Percentiles rank a stretch among this genome's conserved stretches.
phyloP scores from a whole-genome alignment of 2,797 vertebrate genomes.

The Muraenolepis orangiensis region DNA sequence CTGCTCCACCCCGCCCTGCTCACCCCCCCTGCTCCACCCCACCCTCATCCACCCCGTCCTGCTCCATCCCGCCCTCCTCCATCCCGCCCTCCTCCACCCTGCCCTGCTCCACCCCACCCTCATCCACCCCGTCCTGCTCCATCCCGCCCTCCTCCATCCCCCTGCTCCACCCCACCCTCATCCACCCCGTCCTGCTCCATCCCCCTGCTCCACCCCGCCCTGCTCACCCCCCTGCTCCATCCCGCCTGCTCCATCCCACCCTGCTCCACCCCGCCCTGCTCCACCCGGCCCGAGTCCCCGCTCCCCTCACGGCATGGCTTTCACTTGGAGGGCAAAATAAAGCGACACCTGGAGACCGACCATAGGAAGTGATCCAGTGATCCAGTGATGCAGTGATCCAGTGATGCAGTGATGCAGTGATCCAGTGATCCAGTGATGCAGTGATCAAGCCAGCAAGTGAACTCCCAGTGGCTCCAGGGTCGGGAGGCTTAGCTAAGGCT shows the following conservation, averaged over 20 bases:
- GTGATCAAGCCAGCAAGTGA: too few relatives aligned
- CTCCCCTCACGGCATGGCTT: constrained; percentile 17
- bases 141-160: background rate
- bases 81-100: too few relatives aligned
- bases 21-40: constrained; percentile 31
- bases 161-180: constrained; percentile 43
- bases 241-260: constrained; percentile 49
- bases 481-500: background rate
- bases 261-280: constrained; percentile 59
- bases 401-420: too few relatives aligned
- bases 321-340: constrained; percentile 61
- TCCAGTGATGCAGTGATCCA: too few relatives aligned
- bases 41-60: constrained; percentile 57
- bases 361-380: too few relatives aligned
- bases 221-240: constrained; percentile 46
- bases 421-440: too few relatives aligned
- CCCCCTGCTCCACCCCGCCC: background rate
- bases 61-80: background rate
- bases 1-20: background rate
- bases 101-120: constrained; percentile 45
- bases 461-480: background rate
- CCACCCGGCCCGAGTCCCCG: background rate
- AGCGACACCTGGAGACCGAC: constrained; percentile 54
- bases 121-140: constrained; percentile 61
- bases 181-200: constrained; percentile 64